phyloP scores from a whole-genome alignment of 2,797 vertebrate genomes.

The Cheirogaleus major region DNA sequence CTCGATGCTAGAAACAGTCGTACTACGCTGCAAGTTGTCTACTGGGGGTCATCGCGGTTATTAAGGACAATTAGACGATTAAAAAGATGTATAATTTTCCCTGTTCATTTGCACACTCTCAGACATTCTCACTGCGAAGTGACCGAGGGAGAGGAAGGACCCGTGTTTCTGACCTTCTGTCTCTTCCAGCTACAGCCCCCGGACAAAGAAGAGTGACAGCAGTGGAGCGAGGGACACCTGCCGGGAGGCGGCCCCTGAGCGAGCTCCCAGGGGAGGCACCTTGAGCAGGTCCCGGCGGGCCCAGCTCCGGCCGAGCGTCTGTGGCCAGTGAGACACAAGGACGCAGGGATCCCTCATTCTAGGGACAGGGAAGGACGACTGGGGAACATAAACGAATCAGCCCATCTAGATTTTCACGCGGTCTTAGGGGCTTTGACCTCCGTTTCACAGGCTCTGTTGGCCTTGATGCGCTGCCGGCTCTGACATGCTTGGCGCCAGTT shows the following conservation, averaged over 20 bases:
- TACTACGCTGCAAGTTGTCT: neutral
- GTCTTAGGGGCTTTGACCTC: neutral
- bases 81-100: neutral
- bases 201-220: neutral
- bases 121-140: neutral
- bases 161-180: neutral
- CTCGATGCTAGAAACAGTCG: no score
- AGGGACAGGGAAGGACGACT: no score
- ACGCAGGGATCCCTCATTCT: neutral
- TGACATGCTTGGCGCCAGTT: no score
- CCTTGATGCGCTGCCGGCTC: accelerated
- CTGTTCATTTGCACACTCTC: neutral
- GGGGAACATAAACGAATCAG: accelerated
- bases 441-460: neutral
- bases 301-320: no score
- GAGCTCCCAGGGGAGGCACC: accelerated
- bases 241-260: neutral
- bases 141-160: neutral
- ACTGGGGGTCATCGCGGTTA: accelerated
- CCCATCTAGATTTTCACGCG: accelerated
- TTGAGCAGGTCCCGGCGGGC: neutral
- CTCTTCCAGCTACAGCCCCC: neutral
- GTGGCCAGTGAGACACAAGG: no score
- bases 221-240: no score
- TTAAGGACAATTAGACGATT: neutral